phyloP scores from a whole-genome alignment of 53 echinoderm and acorn worm species.

The Patiria pectinifera region DNA sequence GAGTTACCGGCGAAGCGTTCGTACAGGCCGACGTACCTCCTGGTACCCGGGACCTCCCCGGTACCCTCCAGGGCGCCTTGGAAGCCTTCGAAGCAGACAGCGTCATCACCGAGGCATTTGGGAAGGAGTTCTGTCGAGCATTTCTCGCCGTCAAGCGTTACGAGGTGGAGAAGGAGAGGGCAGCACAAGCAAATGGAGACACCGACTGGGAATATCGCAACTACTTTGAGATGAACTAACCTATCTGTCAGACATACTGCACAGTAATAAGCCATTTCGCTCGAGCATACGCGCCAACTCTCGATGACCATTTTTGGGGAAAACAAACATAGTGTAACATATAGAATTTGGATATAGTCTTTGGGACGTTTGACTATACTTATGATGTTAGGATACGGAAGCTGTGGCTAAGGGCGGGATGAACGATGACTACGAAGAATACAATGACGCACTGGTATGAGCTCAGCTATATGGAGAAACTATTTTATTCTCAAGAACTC shows the following conservation, averaged over 20 bases:
- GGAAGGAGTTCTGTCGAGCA: slow-evolving; percentile 74
- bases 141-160: slow-evolving; percentile 80
- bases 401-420: too few relatives aligned
- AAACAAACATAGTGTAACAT: too few relatives aligned
- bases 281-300: too few relatives aligned
- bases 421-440: too few relatives aligned
- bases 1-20: slow-evolving; percentile 66
- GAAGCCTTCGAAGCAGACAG: slow-evolving; percentile 69
- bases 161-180: slow-evolving; percentile 60
- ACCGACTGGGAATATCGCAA: slow-evolving; percentile 53
- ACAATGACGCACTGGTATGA: too few relatives aligned
- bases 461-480: too few relatives aligned
- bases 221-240: slow-evolving; percentile 37
- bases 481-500: too few relatives aligned
- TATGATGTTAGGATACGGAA: too few relatives aligned
- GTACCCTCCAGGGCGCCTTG: slow-evolving; percentile 64
- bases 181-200: slow-evolving; percentile 42
- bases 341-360: too few relatives aligned
- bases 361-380: too few relatives aligned
- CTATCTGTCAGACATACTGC: neutral
- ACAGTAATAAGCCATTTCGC: too few relatives aligned
- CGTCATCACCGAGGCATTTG: slow-evolving; percentile 63
- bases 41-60: slow-evolving; percentile 65
- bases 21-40: slow-evolving; percentile 48
- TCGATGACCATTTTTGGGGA: too few relatives aligned